Base-by-base conservation (phyloP, 2,888 invertebrate species). In the Idaea biselata region DNA sequence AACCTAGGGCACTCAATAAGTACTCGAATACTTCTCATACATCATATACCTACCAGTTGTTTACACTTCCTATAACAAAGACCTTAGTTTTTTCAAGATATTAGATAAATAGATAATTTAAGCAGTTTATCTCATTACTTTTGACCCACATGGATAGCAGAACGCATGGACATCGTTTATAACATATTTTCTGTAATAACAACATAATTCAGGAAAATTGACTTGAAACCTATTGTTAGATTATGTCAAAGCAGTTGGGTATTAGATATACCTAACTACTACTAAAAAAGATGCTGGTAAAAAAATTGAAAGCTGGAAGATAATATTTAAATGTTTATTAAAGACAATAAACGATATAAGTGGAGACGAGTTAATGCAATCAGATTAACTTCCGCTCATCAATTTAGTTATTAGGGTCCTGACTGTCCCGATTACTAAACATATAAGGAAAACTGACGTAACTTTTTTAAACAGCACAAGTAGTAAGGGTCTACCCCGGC, bases 311-410 rank as follows among this genome's bases (percentile, higher is more conserved):
- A 77, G 78, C 66, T 75, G 73, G 66, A 60, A 66, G 68, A 67
- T 71, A 58, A 61, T 65, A 62, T 61, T 62, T 17, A 18, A 55
- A 64, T 69, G 65, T 77, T 79, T 76, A 77, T 76, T 33, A 73
- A 75, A 72, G 75, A 72, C 74, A 74, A 78, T 74, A 74, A 70
- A 25, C 3, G 69, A 71, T 70, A 73, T 74, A 79, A 78, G 74
- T 71, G 73, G 69, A 69, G 74, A 73, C 73, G 76, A 74, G 75
- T 75, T 82, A 79, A 81, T 79, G 78, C 76, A 81, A 82, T 76
- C 76, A 76, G 70, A 73, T 77, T 76, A 64, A 72, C 75, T 81
- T 81, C 82, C 82, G 77, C 74, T 74, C 72, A 75, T 77, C 81
- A 81, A 82, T 81, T 79, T 78, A 74, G 73, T 72, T 68, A 64